Percentiles rank a stretch among this genome's conserved stretches.
Evolutionary conservation across 2,888 invertebrate species (phyloP).

Genomic region (Nezara viridula): DNA sequence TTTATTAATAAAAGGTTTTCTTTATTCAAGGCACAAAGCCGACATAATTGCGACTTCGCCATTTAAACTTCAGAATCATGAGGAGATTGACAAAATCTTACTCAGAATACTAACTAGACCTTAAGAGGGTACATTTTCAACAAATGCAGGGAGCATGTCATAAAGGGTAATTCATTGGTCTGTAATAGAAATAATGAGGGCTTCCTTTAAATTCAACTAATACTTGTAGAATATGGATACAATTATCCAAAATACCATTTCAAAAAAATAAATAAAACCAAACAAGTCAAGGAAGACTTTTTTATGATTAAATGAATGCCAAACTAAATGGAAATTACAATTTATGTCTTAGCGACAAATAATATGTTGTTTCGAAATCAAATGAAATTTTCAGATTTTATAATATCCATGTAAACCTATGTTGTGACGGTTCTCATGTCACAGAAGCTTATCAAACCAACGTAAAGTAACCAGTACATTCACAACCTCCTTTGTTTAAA

Average conservation of each 20-base stretch:
- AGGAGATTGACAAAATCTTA: neutral
- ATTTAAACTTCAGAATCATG: constrained; percentile 51
- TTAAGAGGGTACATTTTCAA: neutral
- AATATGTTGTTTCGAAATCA: neutral
- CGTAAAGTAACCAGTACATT: neutral
- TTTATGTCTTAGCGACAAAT: neutral
- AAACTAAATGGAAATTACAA: neutral
- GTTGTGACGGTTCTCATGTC: neutral
- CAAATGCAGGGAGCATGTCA: neutral
- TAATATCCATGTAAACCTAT: neutral
- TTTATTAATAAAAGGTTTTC: constrained; percentile 69
- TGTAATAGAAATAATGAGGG: neutral
- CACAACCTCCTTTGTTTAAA: neutral
- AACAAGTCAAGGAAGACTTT: neutral
- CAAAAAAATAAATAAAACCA: neutral
- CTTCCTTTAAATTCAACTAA: neutral
- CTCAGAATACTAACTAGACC: neutral
- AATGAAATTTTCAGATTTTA: neutral
- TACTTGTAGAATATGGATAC: neutral
- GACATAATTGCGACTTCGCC: constrained; percentile 67
- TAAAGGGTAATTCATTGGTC: neutral
- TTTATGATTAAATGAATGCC: neutral
- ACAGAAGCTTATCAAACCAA: neutral
- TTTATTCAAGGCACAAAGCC: constrained; percentile 70
- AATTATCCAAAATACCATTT: neutral